Evolutionary conservation across 2,888 invertebrate species (phyloP).

Genomic region (Punctoribates punctum): DNA sequence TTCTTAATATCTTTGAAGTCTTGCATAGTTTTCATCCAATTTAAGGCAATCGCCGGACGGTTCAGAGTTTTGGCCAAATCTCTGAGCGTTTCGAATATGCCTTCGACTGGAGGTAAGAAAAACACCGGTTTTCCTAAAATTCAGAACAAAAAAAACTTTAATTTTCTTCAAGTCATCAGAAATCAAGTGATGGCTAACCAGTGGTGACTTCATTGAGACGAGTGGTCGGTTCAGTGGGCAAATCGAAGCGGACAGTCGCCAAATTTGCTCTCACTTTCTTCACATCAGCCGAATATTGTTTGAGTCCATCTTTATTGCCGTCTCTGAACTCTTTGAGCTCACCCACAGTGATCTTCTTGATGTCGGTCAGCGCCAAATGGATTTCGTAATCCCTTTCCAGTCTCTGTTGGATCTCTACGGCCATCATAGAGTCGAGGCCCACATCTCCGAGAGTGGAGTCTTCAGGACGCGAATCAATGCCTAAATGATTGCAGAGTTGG

Average conservation of each 20-base stretch:
- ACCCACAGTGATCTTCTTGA: constrained; percentile 75
- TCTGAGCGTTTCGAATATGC: constrained; percentile 67
- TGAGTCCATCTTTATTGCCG: constrained; percentile 33
- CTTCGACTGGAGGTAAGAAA: constrained; percentile 81
- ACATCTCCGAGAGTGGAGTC: constrained; percentile 81
- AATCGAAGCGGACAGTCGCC: constrained; percentile 15
- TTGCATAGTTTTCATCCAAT: constrained; percentile 63
- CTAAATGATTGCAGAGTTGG: constrained; percentile 82
- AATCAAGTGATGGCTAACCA: neutral
- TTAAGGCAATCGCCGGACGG: constrained; percentile 75
- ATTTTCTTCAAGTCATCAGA: neutral
- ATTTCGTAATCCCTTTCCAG: constrained; percentile 88
- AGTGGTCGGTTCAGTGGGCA: constrained; percentile 17
- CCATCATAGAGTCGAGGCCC: constrained; percentile 98
- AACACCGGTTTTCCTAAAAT: constrained; percentile 54
- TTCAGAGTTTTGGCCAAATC: constrained; percentile 67
- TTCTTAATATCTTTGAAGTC: constrained; percentile 41
- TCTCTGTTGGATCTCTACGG: constrained; percentile 96
- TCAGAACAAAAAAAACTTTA: neutral
- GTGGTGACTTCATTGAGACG: constrained; percentile 15
- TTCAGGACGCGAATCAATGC: constrained; percentile 72
- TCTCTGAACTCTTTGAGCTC: constrained; percentile 60
- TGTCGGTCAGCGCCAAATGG: constrained; percentile 83
- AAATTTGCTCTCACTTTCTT: constrained; percentile 39
- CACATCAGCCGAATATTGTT: constrained; percentile 38